Evolutionary conservation across 2,113 vertebrate species (phyloP), one percentile per base, ranked within the genome.

Genomic region (Eurystomus gularis): DNA sequence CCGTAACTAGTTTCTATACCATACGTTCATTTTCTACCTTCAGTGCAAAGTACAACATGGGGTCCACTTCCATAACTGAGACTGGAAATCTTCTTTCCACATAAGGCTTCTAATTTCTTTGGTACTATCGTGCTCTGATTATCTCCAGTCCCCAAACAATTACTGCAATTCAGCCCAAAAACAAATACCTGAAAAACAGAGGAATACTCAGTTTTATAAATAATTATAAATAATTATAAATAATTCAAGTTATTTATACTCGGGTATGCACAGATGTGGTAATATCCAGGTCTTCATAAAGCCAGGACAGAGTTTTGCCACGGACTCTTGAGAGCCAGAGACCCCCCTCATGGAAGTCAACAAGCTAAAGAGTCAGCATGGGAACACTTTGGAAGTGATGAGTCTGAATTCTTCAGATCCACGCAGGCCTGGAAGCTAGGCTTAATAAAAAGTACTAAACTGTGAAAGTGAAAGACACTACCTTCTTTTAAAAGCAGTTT

Each of bases 41-140:
- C 98, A 62, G 99, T 99, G 94, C 98, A 98, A 92, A 99, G 98
- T 61, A 99, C 97, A 90, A 99, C 96, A 96, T 99, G 99, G 26
- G 99, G 99, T 40, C 99, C 99, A 40, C 99, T 99, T 94, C 99
- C 99, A 15, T 99, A 99, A 97, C 99, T 99, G 88, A 99, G 98
- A 94, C 99, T 99, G 91, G 98, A 98, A 97, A 99, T 99, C 97
- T 99, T 99, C 97, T 98, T 99, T 78, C 99, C 99, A 65, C 98
- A 99, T 86, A 99, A 98, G 64, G 97, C 97, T 96, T 99, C 99
- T 92, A 99, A 97, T 96, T 99, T 99, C 98, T 99, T 99, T 83
- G 99, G 99, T 40, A 98, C 96, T 62, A 99, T 98, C 40, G 98
- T 99, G 98, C 99, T 99, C 93, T 98, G 99, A 96, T 98, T 99